A percentile compares a stretch with the other conserved stretches of the same genome.
These are phyloP conservation scores for Lepisosteus oculatus DNA, from an alignment of 2,113 vertebrate genomes.

Conservation along the genomic window DNA sequence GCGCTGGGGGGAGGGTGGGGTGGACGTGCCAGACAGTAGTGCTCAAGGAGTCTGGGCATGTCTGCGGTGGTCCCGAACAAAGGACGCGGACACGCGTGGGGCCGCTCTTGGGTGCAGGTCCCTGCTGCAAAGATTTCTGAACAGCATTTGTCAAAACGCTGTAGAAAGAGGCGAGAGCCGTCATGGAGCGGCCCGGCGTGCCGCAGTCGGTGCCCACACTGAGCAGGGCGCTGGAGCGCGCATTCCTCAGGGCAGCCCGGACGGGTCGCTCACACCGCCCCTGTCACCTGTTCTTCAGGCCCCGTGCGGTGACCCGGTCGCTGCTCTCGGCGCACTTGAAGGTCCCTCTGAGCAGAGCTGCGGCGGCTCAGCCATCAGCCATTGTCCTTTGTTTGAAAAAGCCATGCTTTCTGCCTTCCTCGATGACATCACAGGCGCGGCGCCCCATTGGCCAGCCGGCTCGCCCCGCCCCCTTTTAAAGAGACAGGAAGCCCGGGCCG, in stretches of 20 bases:
- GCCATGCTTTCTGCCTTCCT: conserved; percentile 82
- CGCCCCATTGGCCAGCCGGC: conserved; percentile 72
- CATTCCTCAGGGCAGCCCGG: not conserved
- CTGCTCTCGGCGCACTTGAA: conserved; percentile 34
- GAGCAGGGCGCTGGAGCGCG: too few relatives aligned
- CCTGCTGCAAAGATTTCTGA: not conserved
- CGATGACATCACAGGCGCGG: conserved; percentile 85
- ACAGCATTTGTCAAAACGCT: not conserved
- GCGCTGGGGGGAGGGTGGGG: conserved; percentile 48
- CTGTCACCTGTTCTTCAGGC: not conserved
- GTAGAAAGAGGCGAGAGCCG: not conserved
- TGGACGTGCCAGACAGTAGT: conserved; percentile 65
- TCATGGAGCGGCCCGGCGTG: not conserved
- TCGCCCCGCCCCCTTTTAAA: conserved; percentile 61
- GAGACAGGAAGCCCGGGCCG: conserved; percentile 49
- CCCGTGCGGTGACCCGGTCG: not conserved
- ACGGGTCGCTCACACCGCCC: not conserved
- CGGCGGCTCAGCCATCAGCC: conserved; percentile 28
- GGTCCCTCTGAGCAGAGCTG: not conserved
- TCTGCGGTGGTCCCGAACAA: conserved; percentile 64
- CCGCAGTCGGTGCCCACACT: not conserved
- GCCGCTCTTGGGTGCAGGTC: conserved; percentile 5
- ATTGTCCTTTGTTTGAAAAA: conserved; percentile 98
- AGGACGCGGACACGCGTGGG: conserved; percentile 42
- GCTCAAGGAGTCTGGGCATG: conserved; percentile 69